Conservation (phyloP, 2,113 vertebrate species). For the Chunga burmeisteri region DNA sequence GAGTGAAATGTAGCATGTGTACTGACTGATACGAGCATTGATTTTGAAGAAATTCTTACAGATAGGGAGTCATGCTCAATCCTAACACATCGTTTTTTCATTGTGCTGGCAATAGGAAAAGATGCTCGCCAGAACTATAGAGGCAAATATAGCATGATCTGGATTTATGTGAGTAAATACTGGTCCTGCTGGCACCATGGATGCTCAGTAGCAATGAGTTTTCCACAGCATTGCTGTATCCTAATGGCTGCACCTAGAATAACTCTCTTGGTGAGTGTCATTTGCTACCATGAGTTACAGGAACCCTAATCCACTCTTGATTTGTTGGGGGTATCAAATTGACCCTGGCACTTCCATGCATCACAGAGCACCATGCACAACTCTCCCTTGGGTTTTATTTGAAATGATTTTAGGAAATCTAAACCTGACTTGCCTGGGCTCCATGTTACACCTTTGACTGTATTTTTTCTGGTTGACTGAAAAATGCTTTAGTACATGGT, state of each 20-base stretch:
- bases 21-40: neutral
- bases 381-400: neutral
- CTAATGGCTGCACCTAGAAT: neutral
- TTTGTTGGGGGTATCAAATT: neutral
- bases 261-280: neutral
- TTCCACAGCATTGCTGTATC: neutral
- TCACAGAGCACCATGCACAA: neutral
- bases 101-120: neutral
- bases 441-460: neutral
- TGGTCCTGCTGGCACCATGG: neutral
- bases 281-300: neutral
- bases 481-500: neutral
- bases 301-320: neutral
- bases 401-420: neutral
- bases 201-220: neutral
- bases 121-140: neutral
- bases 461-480: neutral
- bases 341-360: neutral
- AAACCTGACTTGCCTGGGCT: neutral
- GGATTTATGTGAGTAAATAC: neutral
- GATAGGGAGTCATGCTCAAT: neutral
- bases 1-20: neutral
- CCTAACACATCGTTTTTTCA: neutral
- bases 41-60: neutral
- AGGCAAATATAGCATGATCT: neutral